Evolutionary conservation across 2,888 invertebrate species (phyloP).

Genomic region (Ptilodon capucinus): DNA sequence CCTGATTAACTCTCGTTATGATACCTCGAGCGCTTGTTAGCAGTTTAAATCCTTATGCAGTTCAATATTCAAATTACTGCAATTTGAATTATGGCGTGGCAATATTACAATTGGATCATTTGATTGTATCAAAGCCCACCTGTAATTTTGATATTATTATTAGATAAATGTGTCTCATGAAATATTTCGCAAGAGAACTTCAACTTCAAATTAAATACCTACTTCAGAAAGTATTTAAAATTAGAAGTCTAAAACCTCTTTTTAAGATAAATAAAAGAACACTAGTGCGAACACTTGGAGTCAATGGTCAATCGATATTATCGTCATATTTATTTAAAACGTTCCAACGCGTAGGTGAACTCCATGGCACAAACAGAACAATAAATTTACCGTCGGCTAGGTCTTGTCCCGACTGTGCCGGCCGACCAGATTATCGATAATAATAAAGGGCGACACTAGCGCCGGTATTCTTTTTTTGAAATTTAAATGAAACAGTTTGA

Average conservation of each 20-base stretch:
- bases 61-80: conserved; percentile 9
- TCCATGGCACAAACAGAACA: conserved; percentile 48
- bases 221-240: too few species aligned
- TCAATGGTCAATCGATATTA: conserved; percentile 55
- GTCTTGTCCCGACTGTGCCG: conserved; percentile 24
- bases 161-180: neutral
- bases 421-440: conserved; percentile 60
- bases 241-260: too few species aligned
- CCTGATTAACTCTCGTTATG: conserved; percentile 27
- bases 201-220: too few species aligned
- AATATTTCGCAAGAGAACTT: neutral
- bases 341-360: conserved; percentile 56
- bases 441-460: conserved; percentile 47
- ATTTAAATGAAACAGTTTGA: neutral
- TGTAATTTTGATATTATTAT: neutral
- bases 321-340: conserved; percentile 61
- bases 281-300: conserved; percentile 3
- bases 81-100: conserved; percentile 14
- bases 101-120: neutral
- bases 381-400: conserved; percentile 60
- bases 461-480: neutral
- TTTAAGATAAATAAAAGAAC: neutral
- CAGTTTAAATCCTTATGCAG: conserved; percentile 12
- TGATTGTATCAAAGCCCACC: neutral
- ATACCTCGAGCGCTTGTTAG: conserved; percentile 7